phyloP scores from a whole-genome alignment of 2,113 vertebrate species.

The Grus americana region DNA sequence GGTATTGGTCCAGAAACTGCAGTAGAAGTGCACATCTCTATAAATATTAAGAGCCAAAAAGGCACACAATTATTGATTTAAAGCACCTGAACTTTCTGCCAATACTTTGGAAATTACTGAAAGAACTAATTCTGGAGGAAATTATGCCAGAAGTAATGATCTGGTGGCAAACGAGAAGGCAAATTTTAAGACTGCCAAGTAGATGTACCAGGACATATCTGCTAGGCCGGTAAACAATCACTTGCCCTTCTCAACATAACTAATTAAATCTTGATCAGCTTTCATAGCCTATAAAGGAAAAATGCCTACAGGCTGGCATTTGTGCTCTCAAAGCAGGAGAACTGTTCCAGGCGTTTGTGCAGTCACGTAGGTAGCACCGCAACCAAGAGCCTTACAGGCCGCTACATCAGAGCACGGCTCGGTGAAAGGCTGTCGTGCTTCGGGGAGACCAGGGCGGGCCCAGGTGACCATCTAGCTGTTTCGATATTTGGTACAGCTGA shows the following conservation, averaged over 20 bases:
- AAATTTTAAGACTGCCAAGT: not conserved
- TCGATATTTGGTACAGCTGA: not conserved
- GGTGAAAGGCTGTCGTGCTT: not conserved
- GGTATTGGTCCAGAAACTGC: not conserved
- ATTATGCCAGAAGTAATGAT: not conserved
- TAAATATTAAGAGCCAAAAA: not conserved
- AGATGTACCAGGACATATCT: not conserved
- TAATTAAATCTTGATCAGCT: not conserved
- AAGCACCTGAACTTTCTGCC: not conserved
- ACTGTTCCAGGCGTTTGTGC: not conserved
- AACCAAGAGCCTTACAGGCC: not conserved
- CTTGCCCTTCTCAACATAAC: not conserved
- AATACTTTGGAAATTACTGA: not conserved
- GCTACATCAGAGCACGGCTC: rapidly evolving
- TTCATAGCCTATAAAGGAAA: not conserved
- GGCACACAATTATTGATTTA: not conserved
- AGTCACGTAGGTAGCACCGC: not conserved
- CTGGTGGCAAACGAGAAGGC: not conserved
- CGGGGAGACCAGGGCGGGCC: not conserved
- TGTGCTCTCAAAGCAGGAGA: not conserved
- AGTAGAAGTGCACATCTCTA: not conserved
- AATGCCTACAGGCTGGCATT: not conserved
- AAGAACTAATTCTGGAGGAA: not conserved
- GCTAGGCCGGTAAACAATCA: rapidly evolving
- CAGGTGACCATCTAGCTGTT: not conserved